Evolutionary conservation across 2,797 vertebrate species (phyloP), one percentile per base, ranked within the genome.

Genomic region (Leptoclinus maculatus): DNA sequence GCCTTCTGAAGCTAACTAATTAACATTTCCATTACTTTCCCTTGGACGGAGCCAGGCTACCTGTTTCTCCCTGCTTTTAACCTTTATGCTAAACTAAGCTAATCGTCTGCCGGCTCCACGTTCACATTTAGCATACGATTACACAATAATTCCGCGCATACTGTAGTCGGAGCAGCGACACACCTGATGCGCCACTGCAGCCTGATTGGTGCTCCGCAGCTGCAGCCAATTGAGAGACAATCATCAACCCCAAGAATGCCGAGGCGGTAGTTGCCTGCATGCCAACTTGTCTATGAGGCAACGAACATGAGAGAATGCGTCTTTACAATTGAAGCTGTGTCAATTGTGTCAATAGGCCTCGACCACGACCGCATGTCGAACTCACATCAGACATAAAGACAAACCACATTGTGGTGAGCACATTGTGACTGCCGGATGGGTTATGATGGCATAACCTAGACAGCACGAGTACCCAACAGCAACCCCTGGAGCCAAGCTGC

Each of bases 401-500:
- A 39, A 39, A 27, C 19, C 17, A 58, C 58, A 45, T 13, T 68
- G 41, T 23, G 23, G 41, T 3, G 51, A 53, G 8, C 27, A 39
- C 62, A 57, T 69, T 69, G 19, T 63, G 60, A 53, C 47, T 57
- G 38, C 27, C 1, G 36, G 70, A 47, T 65, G 14, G 69, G 54
- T 68, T 51, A 65, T 34, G 66, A 85, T 38, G 62, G 82, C 36
- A 66, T 51, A 73, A 57, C 49, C 64, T 5, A 63, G 59, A 74
- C 63, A 69, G 53, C 47, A 38, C 2, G 53, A 13, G 67, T 64
- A 25, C 41, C 81, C 71, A 66, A 4, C 41, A 74, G 76, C 73
- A 64, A 38, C 58, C 78, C 75, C 83, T 32, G 58, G 53, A 72
- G 79, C 64, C 66, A 32, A 23, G 29, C 74, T 81, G 64, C 41